These are phyloP conservation scores for Orycteropus afer DNA, from an alignment of 2,113 vertebrate genomes.

Conservation along the genomic window DNA sequence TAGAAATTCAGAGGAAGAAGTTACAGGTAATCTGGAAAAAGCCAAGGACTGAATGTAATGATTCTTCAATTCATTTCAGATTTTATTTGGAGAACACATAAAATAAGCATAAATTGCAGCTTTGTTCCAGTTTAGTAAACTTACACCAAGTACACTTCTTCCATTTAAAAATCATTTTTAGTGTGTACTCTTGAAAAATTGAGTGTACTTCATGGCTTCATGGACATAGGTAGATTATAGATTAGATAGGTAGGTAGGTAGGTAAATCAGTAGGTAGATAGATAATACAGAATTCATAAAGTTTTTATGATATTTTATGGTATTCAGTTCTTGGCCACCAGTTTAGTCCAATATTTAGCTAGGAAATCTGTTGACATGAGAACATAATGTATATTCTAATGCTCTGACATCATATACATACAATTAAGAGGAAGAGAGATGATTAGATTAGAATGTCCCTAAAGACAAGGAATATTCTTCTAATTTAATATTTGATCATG, in stretches of 20 bases:
- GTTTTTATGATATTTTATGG: not conserved
- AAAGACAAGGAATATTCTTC: not conserved
- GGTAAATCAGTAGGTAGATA: not conserved
- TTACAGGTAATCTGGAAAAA: not conserved
- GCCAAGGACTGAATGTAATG: not conserved
- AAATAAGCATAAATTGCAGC: not conserved
- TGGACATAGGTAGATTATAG: not conserved
- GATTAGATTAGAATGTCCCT: not conserved
- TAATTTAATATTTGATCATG: constrained; percentile 30
- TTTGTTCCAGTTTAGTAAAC: not conserved
- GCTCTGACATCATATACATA: not conserved
- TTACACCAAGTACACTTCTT: not conserved
- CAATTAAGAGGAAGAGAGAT: not conserved
- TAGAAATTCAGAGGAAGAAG: not conserved
- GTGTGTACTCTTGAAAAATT: not conserved
- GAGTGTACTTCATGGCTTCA: not conserved
- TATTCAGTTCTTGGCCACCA: not conserved
- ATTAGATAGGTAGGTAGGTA: not conserved
- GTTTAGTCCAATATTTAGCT: not conserved
- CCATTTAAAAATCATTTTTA: not conserved
- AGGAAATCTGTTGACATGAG: not conserved
- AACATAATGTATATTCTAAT: not conserved
- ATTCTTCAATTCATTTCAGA: not conserved
- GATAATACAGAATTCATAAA: not conserved
- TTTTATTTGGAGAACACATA: not conserved